Evolutionary conservation across 2,797 vertebrate species (phyloP).

Genomic region (Euphonia xanthogaster): DNA sequence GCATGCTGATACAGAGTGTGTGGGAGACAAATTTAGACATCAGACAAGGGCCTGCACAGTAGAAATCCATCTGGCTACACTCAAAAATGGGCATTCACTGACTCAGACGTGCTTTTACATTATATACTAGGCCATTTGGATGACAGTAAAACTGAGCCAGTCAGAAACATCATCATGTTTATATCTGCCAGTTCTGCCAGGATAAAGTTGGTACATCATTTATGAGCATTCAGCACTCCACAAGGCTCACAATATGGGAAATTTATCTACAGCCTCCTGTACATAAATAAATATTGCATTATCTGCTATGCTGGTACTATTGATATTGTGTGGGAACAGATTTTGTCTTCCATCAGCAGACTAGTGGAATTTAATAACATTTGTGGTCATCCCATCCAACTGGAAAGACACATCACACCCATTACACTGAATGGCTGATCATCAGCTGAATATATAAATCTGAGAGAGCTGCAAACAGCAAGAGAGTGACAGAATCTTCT

Average conservation of each 20-base stretch:
- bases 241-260: slow-evolving; percentile 58
- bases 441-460: slow-evolving; percentile 50
- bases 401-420: slow-evolving; percentile 57
- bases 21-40: slow-evolving; percentile 60
- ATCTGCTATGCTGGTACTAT: slow-evolving; percentile 21
- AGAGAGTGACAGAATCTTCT: slow-evolving; percentile 29
- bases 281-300: slow-evolving; percentile 67
- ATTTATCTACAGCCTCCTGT: slow-evolving; percentile 34
- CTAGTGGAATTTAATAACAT: slow-evolving; percentile 64
- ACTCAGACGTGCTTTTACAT: slow-evolving; percentile 38
- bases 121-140: slow-evolving; percentile 56
- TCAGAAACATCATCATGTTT: slow-evolving; percentile 33
- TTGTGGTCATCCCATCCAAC: slow-evolving; percentile 58
- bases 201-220: slow-evolving; percentile 63
- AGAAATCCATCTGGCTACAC: slow-evolving; percentile 64
- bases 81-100: slow-evolving; percentile 57
- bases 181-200: slow-evolving; percentile 54
- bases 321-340: slow-evolving; percentile 50
- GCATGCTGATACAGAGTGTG: background rate
- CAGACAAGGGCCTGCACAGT: slow-evolving; percentile 42
- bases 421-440: slow-evolving; percentile 43
- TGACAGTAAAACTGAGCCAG: slow-evolving; percentile 48
- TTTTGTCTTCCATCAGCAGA: slow-evolving; percentile 60
- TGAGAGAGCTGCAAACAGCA: slow-evolving; percentile 39
- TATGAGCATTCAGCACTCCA: slow-evolving; percentile 39